These are phyloP conservation scores for Heliopora coerulea DNA, from an alignment of 92 coral and sea anemone species.

Conservation along the genomic window DNA sequence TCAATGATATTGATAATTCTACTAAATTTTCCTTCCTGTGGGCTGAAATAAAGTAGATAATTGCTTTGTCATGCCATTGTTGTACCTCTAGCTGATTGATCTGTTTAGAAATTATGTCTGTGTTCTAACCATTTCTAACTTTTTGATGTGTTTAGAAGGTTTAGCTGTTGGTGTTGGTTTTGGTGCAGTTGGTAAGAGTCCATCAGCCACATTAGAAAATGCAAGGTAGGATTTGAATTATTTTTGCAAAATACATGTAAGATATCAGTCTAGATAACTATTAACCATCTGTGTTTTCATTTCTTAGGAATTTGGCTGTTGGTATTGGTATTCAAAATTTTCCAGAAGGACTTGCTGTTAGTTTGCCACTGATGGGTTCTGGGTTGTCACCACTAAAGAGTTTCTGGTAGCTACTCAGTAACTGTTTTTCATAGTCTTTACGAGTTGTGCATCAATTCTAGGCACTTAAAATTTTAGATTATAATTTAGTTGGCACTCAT, in stretches of 20 bases:
- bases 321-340: conserved; percentile 98
- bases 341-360: conserved; percentile 95
- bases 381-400: conserved; percentile 81
- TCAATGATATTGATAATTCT: too few species aligned
- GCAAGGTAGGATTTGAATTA: conserved; percentile 66
- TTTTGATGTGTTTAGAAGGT: conserved; percentile 64
- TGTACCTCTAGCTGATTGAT: too few species aligned
- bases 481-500: too few species aligned
- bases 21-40: too few species aligned
- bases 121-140: background rate
- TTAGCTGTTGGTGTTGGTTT: conserved; percentile 98
- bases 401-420: too few species aligned
- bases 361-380: conserved; percentile 81
- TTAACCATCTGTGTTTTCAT: background rate
- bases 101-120: too few species aligned
- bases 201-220: conserved; percentile 94
- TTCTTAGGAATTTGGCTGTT: conserved; percentile 77
- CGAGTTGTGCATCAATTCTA: too few species aligned
- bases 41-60: too few species aligned
- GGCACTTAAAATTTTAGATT: too few species aligned
- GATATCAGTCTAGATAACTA: background rate
- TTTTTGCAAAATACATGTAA: too few species aligned
- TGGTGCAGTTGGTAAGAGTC: conserved; percentile 92
- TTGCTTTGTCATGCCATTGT: too few species aligned
- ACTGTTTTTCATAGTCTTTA: too few species aligned